A percentile compares a stretch with the other conserved stretches of the same genome.
phyloP scores from a whole-genome alignment of 2,888 invertebrate species.

The Xestia rhomboidea region DNA sequence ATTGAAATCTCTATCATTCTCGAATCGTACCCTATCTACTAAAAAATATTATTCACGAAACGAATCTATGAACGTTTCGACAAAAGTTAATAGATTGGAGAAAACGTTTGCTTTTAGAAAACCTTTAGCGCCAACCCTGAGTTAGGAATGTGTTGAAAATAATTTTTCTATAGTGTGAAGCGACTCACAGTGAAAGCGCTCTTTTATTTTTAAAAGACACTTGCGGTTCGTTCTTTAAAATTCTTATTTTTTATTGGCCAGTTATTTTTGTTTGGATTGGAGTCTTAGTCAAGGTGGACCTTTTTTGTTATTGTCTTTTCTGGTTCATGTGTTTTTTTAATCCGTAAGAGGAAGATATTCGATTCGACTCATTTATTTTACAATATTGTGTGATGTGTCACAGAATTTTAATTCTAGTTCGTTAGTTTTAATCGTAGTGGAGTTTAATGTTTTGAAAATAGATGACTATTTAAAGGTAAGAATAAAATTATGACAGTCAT shows the following conservation, averaged over 20 bases:
- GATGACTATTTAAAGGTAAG: too few species aligned
- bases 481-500: not conserved
- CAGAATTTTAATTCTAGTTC: too few species aligned
- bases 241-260: slow-evolving; percentile 60
- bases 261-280: slow-evolving; percentile 53
- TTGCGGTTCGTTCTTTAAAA: slow-evolving; percentile 58
- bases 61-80: too few species aligned
- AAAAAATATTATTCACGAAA: not conserved
- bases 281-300: not conserved
- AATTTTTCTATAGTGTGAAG: slow-evolving; percentile 72
- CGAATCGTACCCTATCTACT: not conserved
- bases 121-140: slow-evolving; percentile 71
- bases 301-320: slow-evolving; percentile 4
- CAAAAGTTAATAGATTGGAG: not conserved
- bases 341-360: not conserved
- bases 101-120: slow-evolving; percentile 2
- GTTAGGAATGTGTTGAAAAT: slow-evolving; percentile 69
- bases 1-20: not conserved
- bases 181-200: slow-evolving; percentile 54
- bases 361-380: not conserved
- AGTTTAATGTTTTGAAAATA: too few species aligned
- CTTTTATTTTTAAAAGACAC: slow-evolving; percentile 67
- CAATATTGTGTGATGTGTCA: not conserved
- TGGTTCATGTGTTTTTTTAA: not conserved
- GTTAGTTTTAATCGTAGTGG: too few species aligned